Percentiles rank a stretch among this genome's conserved stretches.
Conservation (phyloP, 2,888 invertebrate genomes). For the Drosophila pullipes region DNA sequence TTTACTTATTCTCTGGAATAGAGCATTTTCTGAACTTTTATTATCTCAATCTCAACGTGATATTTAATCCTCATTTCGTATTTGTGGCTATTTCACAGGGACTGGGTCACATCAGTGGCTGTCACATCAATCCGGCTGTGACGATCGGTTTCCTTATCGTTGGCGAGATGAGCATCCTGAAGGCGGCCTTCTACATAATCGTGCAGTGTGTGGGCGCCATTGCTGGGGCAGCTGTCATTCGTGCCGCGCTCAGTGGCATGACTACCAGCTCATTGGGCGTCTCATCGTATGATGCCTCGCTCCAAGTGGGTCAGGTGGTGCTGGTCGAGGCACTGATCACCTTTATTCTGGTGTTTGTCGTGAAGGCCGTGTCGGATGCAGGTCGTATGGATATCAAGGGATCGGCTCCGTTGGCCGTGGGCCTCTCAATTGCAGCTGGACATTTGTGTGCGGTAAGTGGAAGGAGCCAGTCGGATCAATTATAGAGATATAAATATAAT, state of each 20-base stretch:
- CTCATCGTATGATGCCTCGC: constrained; percentile 87
- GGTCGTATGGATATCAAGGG: constrained; percentile 93
- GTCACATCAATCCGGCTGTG: constrained; percentile 97
- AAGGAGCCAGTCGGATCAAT: neutral
- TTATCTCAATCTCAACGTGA: neutral
- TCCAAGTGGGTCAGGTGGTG: constrained; percentile 91
- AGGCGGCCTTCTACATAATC: constrained; percentile 92
- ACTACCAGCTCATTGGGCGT: constrained; percentile 87
- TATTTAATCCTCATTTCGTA: neutral
- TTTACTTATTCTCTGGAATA: neutral
- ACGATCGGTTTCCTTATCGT: constrained; percentile 92
- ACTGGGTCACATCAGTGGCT: constrained; percentile 94
- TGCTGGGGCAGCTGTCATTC: constrained; percentile 91
- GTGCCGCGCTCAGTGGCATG: constrained; percentile 87
- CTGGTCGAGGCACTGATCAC: constrained; percentile 94
- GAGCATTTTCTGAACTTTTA: neutral
- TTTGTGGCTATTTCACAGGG: constrained; percentile 86
- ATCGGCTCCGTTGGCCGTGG: constrained; percentile 94
- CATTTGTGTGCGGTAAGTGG: constrained; percentile 93
- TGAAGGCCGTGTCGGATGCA: constrained; percentile 93
- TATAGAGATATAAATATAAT: neutral
- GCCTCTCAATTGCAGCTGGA: constrained; percentile 93
- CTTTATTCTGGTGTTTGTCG: constrained; percentile 93
- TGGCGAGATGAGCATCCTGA: constrained; percentile 92
- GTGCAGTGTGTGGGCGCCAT: constrained; percentile 93